Percentiles rank a stretch among this genome's conserved stretches.
phyloP scores from a whole-genome alignment of 2,888 invertebrate genomes.

The Corythucha ciliata region DNA sequence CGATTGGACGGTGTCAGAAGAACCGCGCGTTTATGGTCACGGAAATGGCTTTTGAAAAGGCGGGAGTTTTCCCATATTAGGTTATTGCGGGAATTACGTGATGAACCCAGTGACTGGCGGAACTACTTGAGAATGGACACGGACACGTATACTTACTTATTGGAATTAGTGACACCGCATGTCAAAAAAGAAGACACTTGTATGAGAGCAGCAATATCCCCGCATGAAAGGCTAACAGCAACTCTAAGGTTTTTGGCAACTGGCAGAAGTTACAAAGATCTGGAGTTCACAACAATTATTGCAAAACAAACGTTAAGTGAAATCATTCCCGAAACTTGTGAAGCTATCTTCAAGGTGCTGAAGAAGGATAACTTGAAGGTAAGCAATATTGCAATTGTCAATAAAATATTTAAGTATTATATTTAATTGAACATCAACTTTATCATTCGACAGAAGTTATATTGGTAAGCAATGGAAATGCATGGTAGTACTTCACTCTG shows the following conservation, averaged over 20 bases:
- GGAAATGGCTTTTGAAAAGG: too few species aligned
- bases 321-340: constrained; percentile 31
- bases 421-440: too few species aligned
- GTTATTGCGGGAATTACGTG: constrained; percentile 18
- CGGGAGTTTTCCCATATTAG: constrained; percentile 22
- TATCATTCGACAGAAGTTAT: too few species aligned
- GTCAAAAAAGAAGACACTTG: neutral
- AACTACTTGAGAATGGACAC: constrained; percentile 35
- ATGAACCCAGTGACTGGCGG: constrained; percentile 32
- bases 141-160: constrained; percentile 30
- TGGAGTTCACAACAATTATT: constrained; percentile 36
- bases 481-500: too few species aligned
- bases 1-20: too few species aligned
- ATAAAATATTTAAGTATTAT: constrained; percentile 27
- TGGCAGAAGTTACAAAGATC: constrained; percentile 37
- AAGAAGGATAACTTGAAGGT: constrained; percentile 34
- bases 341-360: constrained; percentile 33
- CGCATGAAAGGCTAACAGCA: constrained; percentile 26
- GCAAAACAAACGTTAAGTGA: constrained; percentile 35
- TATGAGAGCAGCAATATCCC: neutral
- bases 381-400: constrained; percentile 25
- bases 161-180: constrained; percentile 19
- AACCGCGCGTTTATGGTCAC: too few species aligned
- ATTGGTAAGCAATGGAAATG: too few species aligned
- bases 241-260: constrained; percentile 33